Evolutionary conservation across 2,888 invertebrate species (phyloP).

Genomic region (Sericinus montela): DNA sequence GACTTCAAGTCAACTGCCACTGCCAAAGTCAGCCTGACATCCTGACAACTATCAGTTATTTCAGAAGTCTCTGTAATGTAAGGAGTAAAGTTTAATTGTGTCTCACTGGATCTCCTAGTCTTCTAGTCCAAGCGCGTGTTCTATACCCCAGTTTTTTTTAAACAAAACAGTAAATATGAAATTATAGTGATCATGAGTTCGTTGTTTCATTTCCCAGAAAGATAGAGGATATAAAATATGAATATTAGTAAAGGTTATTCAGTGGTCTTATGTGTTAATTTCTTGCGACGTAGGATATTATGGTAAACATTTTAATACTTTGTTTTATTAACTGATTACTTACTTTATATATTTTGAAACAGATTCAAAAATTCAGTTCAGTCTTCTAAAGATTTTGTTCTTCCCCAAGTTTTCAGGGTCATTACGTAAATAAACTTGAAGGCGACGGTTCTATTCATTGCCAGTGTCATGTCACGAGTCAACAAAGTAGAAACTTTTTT

Average conservation of each 20-base stretch:
- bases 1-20: too few relatives aligned
- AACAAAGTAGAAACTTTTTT: conserved; percentile 56
- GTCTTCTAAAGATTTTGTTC: not conserved
- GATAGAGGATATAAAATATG: conserved; percentile 34
- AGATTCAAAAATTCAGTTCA: not conserved
- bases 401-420: conserved; percentile 70
- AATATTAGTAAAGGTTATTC: conserved; percentile 37
- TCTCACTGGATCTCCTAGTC: too few relatives aligned
- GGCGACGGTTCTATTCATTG: conserved; percentile 36
- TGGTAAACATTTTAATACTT: conserved; percentile 32
- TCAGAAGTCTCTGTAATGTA: not conserved
- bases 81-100: too few relatives aligned
- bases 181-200: conserved; percentile 20
- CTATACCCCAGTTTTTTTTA: not conserved
- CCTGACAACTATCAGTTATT: too few relatives aligned
- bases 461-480: conserved; percentile 49
- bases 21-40: too few relatives aligned
- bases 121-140: too few relatives aligned
- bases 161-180: conserved; percentile 15
- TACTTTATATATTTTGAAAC: too few relatives aligned
- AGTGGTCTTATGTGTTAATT: conserved; percentile 31
- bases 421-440: conserved; percentile 64
- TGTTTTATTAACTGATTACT: not conserved
- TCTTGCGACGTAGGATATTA: conserved; percentile 33
- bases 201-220: conserved; percentile 16